These are phyloP conservation scores for Trissolcus japonicus DNA, from an alignment of 2,888 invertebrate species.

Conservation along the genomic window DNA sequence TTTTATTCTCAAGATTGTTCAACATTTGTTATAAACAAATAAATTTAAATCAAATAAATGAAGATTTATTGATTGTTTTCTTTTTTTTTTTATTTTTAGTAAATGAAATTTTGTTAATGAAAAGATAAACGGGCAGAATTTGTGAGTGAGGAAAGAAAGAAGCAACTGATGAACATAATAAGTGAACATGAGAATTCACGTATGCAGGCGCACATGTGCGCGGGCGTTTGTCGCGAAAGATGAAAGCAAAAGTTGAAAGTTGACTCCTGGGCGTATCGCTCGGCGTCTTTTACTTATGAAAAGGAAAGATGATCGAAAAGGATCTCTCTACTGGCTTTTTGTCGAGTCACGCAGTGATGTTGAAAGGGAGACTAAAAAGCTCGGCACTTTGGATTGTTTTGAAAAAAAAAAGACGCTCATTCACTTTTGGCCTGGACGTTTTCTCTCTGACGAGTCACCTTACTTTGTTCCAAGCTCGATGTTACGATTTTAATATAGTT, in stretches of 20 bases:
- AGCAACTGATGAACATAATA: constrained; percentile 22
- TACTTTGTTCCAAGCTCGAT: constrained; percentile 23
- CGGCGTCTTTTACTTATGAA: constrained; percentile 48
- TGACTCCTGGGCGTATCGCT: constrained; percentile 47
- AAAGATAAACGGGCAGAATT: background rate
- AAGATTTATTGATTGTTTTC: too few relatives aligned
- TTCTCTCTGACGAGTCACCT: constrained; percentile 31
- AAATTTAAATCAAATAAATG: too few relatives aligned
- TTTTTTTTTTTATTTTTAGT: too few relatives aligned
- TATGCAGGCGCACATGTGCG: constrained; percentile 28
- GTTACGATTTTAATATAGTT: constrained; percentile 1
- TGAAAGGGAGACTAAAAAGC: constrained; percentile 46
- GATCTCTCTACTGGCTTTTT: constrained; percentile 29
- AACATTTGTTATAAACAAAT: too few relatives aligned
- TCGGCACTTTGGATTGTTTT: constrained; percentile 43
- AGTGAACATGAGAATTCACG: constrained; percentile 19
- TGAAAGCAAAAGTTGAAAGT: constrained; percentile 54
- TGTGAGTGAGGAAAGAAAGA: background rate
- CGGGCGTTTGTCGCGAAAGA: constrained; percentile 38
- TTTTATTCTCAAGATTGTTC: background rate
- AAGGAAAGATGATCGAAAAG: constrained; percentile 48
- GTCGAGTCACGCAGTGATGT: constrained; percentile 32
- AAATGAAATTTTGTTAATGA: background rate
- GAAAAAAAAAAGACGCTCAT: constrained; percentile 45
- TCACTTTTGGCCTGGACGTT: constrained; percentile 43